Conservation (phyloP, 2,113 vertebrate genomes). For the Gymnocephalus cernua region DNA sequence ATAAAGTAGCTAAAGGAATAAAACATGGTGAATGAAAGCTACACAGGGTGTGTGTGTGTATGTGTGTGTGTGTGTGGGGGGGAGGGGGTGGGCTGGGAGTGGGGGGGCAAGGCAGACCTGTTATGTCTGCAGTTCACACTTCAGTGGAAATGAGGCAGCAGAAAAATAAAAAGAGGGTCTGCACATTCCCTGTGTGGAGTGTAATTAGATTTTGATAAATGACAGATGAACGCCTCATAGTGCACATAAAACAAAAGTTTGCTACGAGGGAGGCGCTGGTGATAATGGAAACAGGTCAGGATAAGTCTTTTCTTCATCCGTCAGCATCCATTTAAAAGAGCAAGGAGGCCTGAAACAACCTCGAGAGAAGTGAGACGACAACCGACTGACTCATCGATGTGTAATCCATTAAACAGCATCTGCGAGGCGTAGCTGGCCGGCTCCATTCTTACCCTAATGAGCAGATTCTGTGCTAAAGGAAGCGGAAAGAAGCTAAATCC, state of each 20-base stretch:
- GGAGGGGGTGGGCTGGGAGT: background rate
- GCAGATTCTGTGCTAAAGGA: conserved; percentile 37
- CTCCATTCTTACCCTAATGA: conserved; percentile 39
- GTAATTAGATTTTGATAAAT: conserved; percentile 48
- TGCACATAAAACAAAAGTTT: conserved; percentile 29
- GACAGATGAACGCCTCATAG: conserved; percentile 34
- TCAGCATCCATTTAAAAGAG: conserved; percentile 9
- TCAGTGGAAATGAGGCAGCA: conserved; percentile 33
- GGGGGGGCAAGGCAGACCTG: background rate
- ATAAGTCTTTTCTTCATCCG: conserved; percentile 3
- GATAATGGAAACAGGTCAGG: conserved; percentile 13
- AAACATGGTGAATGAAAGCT: conserved; percentile 35
- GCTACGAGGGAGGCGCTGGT: background rate
- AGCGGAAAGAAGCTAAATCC: conserved; percentile 26
- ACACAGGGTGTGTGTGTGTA: background rate
- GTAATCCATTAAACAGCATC: conserved; percentile 56
- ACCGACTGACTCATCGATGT: conserved; percentile 48
- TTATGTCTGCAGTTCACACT: conserved; percentile 53
- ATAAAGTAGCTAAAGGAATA: conserved; percentile 22
- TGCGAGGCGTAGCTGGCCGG: conserved; percentile 33
- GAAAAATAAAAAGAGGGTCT: conserved; percentile 15
- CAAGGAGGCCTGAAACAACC: background rate
- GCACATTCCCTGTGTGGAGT: conserved; percentile 12
- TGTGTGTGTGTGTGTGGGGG: accelerated
- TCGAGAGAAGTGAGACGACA: conserved; percentile 21